Percentiles rank a stretch among this genome's conserved stretches.
Evolutionary conservation across 2,797 vertebrate species (phyloP).

Genomic region (Peromyscus aztecus): DNA sequence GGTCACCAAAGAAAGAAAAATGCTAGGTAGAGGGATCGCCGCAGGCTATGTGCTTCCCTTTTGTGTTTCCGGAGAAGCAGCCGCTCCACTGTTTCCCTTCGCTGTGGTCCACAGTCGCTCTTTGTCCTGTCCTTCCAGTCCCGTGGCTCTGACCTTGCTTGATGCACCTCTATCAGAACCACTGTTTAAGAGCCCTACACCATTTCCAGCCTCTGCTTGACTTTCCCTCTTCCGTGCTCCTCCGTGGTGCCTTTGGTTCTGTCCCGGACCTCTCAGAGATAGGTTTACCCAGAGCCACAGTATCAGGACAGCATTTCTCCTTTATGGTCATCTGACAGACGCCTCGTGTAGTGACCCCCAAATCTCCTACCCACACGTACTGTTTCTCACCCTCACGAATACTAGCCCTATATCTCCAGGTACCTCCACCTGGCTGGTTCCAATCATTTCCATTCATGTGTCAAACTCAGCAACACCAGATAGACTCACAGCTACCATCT

Average conservation of each 20-base stretch:
- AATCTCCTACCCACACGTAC: fast-evolving
- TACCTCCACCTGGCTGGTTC: too few species aligned
- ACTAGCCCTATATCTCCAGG: neutral
- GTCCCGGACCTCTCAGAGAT: neutral
- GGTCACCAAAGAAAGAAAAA: neutral
- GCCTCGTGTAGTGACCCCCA: neutral
- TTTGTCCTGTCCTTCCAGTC: fast-evolving
- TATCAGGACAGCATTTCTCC: neutral
- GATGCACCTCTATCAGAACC: neutral
- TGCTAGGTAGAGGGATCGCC: neutral
- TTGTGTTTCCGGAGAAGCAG: neutral
- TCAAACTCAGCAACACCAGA: neutral
- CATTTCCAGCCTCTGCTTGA: neutral
- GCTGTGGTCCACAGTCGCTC: neutral
- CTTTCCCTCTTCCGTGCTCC: neutral
- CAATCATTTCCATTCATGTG: neutral
- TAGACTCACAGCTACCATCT: fast-evolving
- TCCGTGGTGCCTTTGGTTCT: neutral
- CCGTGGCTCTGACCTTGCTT: neutral
- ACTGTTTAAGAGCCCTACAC: neutral
- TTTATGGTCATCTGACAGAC: neutral
- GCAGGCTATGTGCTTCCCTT: too few species aligned
- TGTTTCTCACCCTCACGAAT: too few species aligned
- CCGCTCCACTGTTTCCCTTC: neutral
- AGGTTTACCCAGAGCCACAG: neutral